Conservation (phyloP, 2,888 invertebrate genomes). For the Vandiemenella viatica region DNA sequence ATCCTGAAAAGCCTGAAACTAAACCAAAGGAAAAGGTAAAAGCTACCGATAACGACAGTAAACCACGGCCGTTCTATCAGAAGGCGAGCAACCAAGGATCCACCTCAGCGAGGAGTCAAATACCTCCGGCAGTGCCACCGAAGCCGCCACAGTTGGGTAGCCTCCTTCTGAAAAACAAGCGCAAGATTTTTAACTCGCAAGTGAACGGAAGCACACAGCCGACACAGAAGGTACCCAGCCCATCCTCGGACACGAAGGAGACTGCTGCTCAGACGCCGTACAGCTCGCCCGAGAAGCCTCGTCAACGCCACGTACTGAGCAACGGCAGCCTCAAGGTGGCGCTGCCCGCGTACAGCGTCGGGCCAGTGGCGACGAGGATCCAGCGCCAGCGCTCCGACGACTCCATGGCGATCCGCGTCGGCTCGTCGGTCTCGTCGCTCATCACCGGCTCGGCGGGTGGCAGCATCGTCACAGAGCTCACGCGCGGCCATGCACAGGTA, state of each 20-base stretch:
- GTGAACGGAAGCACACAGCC: background rate
- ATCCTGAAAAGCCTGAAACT: too few relatives aligned
- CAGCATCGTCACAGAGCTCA: slow-evolving; percentile 16
- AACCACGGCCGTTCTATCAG: background rate
- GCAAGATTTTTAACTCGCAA: too few relatives aligned
- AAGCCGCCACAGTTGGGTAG: slow-evolving; percentile 36
- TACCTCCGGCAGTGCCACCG: slow-evolving; percentile 60
- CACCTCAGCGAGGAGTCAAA: background rate
- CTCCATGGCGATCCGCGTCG: slow-evolving; percentile 13
- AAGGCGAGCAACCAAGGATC: background rate
- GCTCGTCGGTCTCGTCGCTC: slow-evolving; percentile 16
- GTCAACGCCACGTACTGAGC: slow-evolving; percentile 14
- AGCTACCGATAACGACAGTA: background rate
- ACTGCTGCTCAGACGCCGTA: background rate
- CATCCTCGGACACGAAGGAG: background rate
- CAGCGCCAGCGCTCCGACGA: background rate
- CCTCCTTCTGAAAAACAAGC: background rate
- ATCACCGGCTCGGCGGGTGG: slow-evolving; percentile 15
- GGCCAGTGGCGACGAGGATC: background rate
- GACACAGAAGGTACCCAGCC: background rate
- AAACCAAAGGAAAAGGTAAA: background rate
- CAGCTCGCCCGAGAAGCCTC: slow-evolving; percentile 6
- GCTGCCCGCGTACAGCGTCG: background rate
- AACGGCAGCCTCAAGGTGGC: slow-evolving; percentile 14
- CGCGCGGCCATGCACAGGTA: slow-evolving; percentile 4